These are phyloP conservation scores for Drosophila dunni DNA, from an alignment of 1,140 invertebrate species.

Conservation along the genomic window DNA sequence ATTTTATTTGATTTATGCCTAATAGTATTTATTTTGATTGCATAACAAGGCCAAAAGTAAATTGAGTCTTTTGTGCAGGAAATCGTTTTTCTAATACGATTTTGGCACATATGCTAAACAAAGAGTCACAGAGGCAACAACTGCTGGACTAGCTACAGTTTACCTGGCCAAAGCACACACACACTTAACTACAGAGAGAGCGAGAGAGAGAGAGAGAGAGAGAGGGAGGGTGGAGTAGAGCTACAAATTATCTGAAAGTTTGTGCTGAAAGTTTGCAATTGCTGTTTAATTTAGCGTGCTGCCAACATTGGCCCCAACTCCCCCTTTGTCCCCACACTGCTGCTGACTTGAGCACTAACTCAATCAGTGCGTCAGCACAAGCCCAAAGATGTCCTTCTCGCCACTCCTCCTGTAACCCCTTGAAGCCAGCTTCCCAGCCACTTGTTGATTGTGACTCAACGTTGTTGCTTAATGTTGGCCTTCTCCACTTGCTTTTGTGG, in stretches of 20 bases:
- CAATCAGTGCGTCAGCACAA: conserved; percentile 61
- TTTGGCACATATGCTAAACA: conserved; percentile 54
- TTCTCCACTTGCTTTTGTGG: conserved; percentile 14
- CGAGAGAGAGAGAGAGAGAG: background rate
- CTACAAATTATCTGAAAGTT: conserved; percentile 74
- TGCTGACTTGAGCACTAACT: conserved; percentile 46
- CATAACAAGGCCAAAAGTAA: conserved; percentile 42
- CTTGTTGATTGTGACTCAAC: conserved; percentile 59
- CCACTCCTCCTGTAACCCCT: background rate
- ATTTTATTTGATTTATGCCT: conserved; percentile 36
- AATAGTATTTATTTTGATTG: conserved; percentile 45
- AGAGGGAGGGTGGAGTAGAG: conserved; percentile 28
- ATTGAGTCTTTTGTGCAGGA: conserved; percentile 53
- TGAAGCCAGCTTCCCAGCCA: conserved; percentile 20
- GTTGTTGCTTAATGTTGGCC: conserved; percentile 54
- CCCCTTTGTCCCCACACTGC: conserved; percentile 2
- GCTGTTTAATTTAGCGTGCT: conserved; percentile 79
- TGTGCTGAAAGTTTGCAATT: conserved; percentile 75
- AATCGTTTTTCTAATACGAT: conserved; percentile 55
- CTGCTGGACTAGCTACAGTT: background rate
- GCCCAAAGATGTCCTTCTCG: conserved; percentile 32
- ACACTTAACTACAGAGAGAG: background rate
- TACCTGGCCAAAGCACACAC: conserved; percentile 23
- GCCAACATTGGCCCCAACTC: conserved; percentile 32
- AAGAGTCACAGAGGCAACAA: conserved; percentile 10